phyloP scores from a whole-genome alignment of 2,113 vertebrate species.

The Dermatemys mawii region DNA sequence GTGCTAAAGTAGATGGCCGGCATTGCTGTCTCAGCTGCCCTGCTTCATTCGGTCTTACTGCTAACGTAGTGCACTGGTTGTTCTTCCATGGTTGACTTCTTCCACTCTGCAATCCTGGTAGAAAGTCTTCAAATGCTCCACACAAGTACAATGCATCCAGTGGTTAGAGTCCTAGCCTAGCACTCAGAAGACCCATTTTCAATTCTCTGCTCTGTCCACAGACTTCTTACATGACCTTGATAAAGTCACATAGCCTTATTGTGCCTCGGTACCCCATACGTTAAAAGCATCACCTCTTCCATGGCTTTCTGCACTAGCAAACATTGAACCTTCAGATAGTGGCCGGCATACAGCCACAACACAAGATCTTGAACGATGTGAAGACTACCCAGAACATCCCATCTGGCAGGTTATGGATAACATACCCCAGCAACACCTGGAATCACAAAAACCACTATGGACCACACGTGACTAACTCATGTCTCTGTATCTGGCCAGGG shows the following conservation, averaged over 20 bases:
- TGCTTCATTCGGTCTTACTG: not conserved
- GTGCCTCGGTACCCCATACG: not conserved
- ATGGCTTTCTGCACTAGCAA: not conserved
- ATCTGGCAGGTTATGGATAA: no score
- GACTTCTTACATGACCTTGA: not conserved
- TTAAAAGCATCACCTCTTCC: not conserved
- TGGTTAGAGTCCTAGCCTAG: not conserved
- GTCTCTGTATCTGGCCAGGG: no score
- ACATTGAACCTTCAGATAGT: not conserved
- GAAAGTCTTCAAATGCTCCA: not conserved
- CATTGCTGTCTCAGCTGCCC: not conserved
- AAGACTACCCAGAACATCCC: no score
- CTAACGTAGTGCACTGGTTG: not conserved
- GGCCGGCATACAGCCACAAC: not conserved
- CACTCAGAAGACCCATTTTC: not conserved
- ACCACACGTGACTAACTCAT: no score
- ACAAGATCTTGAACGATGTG: not conserved
- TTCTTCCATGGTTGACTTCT: not conserved
- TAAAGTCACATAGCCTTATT: not conserved
- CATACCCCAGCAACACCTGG: no score
- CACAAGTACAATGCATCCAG: fast-evolving
- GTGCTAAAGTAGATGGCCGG: not conserved
- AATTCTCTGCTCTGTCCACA: not conserved
- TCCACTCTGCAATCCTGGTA: not conserved
- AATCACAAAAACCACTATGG: no score